Base-by-base conservation (phyloP, 2,888 invertebrate species). In the Drosophila mettleri region DNA sequence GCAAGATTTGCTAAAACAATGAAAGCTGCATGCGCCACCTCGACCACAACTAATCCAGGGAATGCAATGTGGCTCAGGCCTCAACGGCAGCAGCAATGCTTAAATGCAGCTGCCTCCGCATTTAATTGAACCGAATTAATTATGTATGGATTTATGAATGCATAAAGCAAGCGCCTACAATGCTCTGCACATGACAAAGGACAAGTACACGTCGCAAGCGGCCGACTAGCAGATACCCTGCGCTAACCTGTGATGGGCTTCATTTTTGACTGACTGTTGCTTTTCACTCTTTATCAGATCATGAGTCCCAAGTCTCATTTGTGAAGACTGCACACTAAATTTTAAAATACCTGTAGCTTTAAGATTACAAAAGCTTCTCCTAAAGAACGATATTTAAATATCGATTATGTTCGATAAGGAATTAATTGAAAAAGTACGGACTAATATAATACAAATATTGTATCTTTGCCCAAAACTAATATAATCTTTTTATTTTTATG, bases 71-170 rank as follows among this genome's bases (percentile, higher is more conserved):
- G 5, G 24, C 27, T 2, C 14, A 9, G 31, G n/a, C 24, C 9
- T 18, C 51, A 33, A 16, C 14, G 22, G 20, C 22, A 41, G 20
- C 27, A 38, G 27, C 36, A 52, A 45, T 45, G 18, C 27, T 14
- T 18, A 33, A 24, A n/a, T 34, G 55, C 39, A 53, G 39, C 39
- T 39, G 39, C 7, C 16, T 49, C 10, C 3, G 10, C 4, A 36
- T 55, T 36, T 61, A 68, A 69, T 69, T 61, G 62, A 22, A 45
- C 24, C 10, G 39, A 61, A 51, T 69, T 55, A 49, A 52, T 61
- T 45, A 55, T 68, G 54, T 20, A 69, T 22, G 34, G 27, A 36
- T 12, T 8, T 45, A 27, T 16, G 16, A 10, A n/a, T n/a, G 39
- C 33, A 16, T 6, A 45, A 18, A 29, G 18, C 45, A 16, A 45